phyloP scores from a whole-genome alignment of 2,888 invertebrate species.

The Notodonta ziczac region DNA sequence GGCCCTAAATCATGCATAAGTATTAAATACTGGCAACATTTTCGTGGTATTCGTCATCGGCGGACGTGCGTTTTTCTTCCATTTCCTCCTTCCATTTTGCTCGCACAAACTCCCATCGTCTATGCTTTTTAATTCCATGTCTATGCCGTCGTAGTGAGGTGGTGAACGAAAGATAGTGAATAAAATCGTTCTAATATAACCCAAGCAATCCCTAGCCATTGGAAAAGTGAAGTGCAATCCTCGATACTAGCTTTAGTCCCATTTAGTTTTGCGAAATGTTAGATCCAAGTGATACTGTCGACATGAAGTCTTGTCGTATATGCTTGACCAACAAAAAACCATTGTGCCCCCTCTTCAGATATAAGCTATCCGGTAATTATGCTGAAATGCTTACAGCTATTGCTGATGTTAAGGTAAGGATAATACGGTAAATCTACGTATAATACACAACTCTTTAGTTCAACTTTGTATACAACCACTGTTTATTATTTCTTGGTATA shows the following conservation, averaged over 20 bases:
- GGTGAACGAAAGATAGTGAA: conserved; percentile 20
- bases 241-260: conserved; percentile 51
- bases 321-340: conserved; percentile 74
- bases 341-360: conserved; percentile 75
- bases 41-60: too few relatives aligned
- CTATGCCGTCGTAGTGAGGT: conserved; percentile 44
- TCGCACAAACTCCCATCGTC: too few relatives aligned
- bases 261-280: conserved; percentile 57
- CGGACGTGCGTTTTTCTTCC: too few relatives aligned
- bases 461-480: too few relatives aligned
- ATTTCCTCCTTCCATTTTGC: too few relatives aligned
- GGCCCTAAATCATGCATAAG: too few relatives aligned
- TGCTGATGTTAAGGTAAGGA: conserved; percentile 75
- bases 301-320: conserved; percentile 75
- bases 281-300: conserved; percentile 55
- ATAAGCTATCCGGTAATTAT: conserved; percentile 79
- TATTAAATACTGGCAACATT: too few relatives aligned
- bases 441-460: too few relatives aligned
- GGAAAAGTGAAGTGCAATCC: conserved; percentile 44
- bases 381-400: conserved; percentile 81
- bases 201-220: conserved; percentile 34
- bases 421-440: too few relatives aligned
- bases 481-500: too few relatives aligned
- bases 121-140: conserved; percentile 21
- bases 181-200: conserved; percentile 22